Evolutionary conservation across 2,888 invertebrate genomes (phyloP), one percentile per base, ranked within the genome.

Genomic region (Mycogona germanica): DNA sequence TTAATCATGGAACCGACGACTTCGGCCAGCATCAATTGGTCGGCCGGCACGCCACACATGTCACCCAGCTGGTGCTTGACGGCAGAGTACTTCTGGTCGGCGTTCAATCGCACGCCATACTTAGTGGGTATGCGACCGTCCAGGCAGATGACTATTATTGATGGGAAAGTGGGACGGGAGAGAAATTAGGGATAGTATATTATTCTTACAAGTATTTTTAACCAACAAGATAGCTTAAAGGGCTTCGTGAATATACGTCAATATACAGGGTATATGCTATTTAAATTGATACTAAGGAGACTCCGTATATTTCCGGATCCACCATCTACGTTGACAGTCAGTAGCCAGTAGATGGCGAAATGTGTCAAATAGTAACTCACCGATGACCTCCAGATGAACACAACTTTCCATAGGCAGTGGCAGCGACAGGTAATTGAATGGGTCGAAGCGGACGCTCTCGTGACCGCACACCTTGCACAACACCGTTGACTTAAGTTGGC

Each of bases 351-450:
- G 35, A 12, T n/a, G 12, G 28, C 26, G n/a, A 26, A 45, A 26
- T 6, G 21, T 9, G 25, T 45, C 25, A 17, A 12, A 23, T 23
- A 21, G 5, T 32, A 58, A 62, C 73, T 64, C 62, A 84, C 84
- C 85, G 63, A 81, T 74, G 52, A 86, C 76, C 67, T 87, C 85
- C 62, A 83, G 76, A 59, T 85, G 78, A 47, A 84, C 78, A 64
- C 79, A 84, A 67, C 83, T 83, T 71, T 93, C 92, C 77, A 92
- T 86, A 23, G 92, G 92, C 62, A 93, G 74, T 55, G 92, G 92
- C 63, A 93, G 73, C 60, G 87, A 84, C 46, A 93, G 78, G 72
- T 87, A 82, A 69, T 87, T 89, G 75, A 92, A 93, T 2, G 91
- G 85, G 73, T 93, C 93, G 71, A 92, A 93, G 41, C 87, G 78